Evolutionary conservation across 2,888 invertebrate genomes (phyloP), one percentile per base, ranked within the genome.

Genomic region (Volucella zonaria): DNA sequence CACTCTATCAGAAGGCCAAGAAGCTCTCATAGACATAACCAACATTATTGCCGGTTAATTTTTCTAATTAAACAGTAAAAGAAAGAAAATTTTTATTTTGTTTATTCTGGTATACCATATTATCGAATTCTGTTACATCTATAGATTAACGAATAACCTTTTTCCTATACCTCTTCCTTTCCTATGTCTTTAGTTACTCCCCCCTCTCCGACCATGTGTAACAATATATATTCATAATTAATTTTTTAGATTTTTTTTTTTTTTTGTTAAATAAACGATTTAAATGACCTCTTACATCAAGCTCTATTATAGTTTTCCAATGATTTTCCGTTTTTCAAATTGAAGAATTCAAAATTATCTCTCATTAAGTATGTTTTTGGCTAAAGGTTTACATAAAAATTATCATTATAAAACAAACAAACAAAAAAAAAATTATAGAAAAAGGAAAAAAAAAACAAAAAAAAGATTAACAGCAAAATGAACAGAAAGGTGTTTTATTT

Each of bases 1-100:
- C 99, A 68, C 95, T 99, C 89, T 99, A 99, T 93, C 98, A 98
- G 94, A 99, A 99, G 93, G 99, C 99, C 88, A 99, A 99, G 94
- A 99, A 99, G 93, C 94, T 99, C 88, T 97, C 98, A 93, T 98
- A 96, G 91, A 89, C 87, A 59, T 80, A 68, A 87, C 76, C 56
- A 75, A 49, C n/a, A 52, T 64, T 66, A 67, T 42, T 49, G 59
- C 59, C 45, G 47, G 71, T 61, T 83, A 68, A 75, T 83, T 85
- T 80, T 81, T 18, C 40, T 59, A 78, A 73, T 71, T 58, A 70
- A 45, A 80, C 23, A 66, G 75, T 59, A 80, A 66, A 15, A 59
- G 61, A 59, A 70, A 58, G 74, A 45, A 42, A 62, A 23, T 15
- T 62, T 15, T 40, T 59, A 67, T 71, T 85, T 80, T 80, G 80